phyloP scores from a whole-genome alignment of 2,113 vertebrate genomes.

The Rynchops niger region DNA sequence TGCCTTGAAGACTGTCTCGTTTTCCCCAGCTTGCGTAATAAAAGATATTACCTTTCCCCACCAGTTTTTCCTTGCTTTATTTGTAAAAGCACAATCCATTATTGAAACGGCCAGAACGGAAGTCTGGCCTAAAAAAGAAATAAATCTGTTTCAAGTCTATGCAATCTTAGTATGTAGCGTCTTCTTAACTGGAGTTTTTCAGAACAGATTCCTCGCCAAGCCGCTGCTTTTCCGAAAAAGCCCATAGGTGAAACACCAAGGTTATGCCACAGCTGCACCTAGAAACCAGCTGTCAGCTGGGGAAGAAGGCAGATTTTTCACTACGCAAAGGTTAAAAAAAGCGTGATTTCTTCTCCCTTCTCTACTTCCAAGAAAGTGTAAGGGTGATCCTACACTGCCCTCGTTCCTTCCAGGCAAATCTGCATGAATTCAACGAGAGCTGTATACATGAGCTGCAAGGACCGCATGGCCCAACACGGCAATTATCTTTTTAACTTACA shows the following conservation, averaged over 20 bases:
- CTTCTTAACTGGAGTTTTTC: background rate
- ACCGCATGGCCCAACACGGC: rapidly evolving
- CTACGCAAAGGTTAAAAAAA: background rate
- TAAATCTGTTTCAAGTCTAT: background rate
- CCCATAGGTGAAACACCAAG: background rate
- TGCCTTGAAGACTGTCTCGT: background rate
- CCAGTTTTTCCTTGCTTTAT: background rate
- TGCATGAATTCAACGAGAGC: background rate
- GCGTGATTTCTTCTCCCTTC: background rate
- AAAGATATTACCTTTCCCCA: background rate
- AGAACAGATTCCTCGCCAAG: background rate
- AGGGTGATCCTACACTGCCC: background rate
- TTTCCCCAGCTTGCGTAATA: background rate
- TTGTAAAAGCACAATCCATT: background rate
- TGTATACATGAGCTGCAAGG: background rate
- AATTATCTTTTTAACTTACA: slow-evolving; percentile 17
- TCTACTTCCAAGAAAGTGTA: background rate
- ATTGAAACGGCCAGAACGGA: background rate
- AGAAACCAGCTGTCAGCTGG: background rate
- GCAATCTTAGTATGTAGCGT: background rate
- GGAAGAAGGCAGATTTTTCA: background rate
- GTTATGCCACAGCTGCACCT: background rate
- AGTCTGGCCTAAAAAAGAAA: background rate
- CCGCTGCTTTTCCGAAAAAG: background rate
- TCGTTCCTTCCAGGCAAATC: background rate